Base-by-base conservation (phyloP, 2,113 vertebrate genomes). In the Pygoscelis adeliae region DNA sequence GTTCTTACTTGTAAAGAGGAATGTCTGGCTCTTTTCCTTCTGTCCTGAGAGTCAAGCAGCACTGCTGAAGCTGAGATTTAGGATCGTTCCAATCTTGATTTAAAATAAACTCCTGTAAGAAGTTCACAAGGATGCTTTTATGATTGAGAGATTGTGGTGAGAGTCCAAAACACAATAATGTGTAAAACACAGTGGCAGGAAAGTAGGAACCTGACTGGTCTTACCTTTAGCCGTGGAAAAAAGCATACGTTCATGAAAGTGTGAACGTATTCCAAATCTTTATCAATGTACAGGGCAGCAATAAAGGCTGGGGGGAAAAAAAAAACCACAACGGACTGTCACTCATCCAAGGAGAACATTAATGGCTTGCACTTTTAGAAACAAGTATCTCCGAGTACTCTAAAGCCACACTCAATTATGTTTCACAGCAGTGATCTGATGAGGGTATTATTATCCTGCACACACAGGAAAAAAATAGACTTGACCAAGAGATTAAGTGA, bases 31-130 rank as follows among this genome's bases (percentile, higher is more conserved):
- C 99, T 95, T 99, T 99, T 65, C 99, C 99, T 98, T 99, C 99
- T 0, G 99, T 99, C 67, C 99, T 98, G 52, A 99, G 99, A 36
- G 99, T 99, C 97, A 99, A 95, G 89, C 99, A 99, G 87, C 99
- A 99, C 97, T 99, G 99, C 82, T 99, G 99, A 91, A 99, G 99
- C 97, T 99, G 99, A 65, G 99, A 99, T 85, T 99, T 99, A n/a
- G 99, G 99, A 97, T 99, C 99, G 78, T 99, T 99, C 99, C 99
- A 99, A 96, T 99, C 99, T 98, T 99, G 99, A 98, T 99, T 99
- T 97, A 99, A 97, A 95, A 99, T 99, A 95, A 99, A 99, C 98
- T 99, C 99, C 99, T 99, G 97, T 17, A 96, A 79, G 67, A 96
- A 93, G 50, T 66, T 38, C 76, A 95, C 86, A 85, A 73, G 94